phyloP scores from a whole-genome alignment of 2,797 vertebrate species.

The Erethizon dorsatum region DNA sequence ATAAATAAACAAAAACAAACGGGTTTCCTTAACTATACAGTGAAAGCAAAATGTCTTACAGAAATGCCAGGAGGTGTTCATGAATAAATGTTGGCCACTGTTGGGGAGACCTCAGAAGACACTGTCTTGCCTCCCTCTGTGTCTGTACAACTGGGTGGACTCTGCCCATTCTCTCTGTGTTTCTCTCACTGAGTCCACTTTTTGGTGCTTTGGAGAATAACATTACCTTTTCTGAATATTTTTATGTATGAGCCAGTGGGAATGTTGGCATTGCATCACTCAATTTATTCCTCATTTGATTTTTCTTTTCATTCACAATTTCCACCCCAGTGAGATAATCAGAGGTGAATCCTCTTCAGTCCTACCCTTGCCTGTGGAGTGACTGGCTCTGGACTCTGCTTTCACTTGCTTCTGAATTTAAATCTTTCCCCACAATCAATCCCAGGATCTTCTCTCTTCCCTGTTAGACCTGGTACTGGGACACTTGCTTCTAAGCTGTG shows the following conservation, averaged over 20 bases:
- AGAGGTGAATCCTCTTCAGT: neutral
- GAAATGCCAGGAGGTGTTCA: neutral
- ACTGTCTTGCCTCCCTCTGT: neutral
- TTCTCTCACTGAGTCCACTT: neutral
- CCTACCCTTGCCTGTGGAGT: neutral
- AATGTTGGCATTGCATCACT: neutral
- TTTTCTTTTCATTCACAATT: neutral
- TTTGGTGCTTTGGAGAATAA: neutral
- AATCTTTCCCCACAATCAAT: neutral
- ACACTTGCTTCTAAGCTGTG: neutral
- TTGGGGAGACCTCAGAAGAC: neutral
- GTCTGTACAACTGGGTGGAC: neutral
- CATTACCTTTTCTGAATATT: neutral
- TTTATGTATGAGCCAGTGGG: neutral
- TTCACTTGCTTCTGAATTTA: neutral
- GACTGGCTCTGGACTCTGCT: neutral
- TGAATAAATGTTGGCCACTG: neutral
- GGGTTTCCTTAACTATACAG: neutral
- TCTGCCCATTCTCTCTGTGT: neutral
- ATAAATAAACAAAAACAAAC: neutral
- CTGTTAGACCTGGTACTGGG: neutral
- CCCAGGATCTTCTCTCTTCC: neutral
- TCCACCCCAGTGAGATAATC: neutral
- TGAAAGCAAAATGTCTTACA: neutral
- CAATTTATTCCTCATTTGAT: neutral